These are phyloP conservation scores for Coracias cyanogaster DNA, from an alignment of 2,797 vertebrate species.

Conservation along the genomic window DNA sequence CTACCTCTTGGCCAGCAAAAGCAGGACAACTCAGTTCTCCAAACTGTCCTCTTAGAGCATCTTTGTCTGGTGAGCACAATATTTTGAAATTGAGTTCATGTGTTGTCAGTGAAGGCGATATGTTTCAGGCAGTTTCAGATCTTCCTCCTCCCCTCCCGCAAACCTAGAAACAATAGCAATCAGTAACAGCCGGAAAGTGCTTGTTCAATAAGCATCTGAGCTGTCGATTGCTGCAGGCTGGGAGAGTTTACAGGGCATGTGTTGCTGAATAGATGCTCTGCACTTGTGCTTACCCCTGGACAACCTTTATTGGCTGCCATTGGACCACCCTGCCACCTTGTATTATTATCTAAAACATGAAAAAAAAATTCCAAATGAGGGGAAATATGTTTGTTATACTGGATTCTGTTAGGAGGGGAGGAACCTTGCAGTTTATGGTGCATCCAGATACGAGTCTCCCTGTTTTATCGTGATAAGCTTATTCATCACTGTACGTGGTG, in stretches of 20 bases:
- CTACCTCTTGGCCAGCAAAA: constrained; percentile 72
- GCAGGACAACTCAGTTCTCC: constrained; percentile 73
- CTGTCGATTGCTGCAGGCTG: not conserved
- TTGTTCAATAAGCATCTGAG: not conserved
- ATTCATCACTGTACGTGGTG: rapidly evolving
- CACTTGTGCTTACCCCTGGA: not conserved
- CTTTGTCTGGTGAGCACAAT: constrained; percentile 77
- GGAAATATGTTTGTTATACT: not conserved
- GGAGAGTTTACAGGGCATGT: not conserved
- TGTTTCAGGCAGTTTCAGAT: not conserved
- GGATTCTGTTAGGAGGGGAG: not conserved
- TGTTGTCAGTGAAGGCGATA: not conserved
- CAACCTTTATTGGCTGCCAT: not conserved
- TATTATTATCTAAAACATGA: not conserved
- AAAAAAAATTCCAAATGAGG: not conserved
- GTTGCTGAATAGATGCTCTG: not conserved
- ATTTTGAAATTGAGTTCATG: not conserved
- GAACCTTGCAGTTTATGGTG: not conserved
- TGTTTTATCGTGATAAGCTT: not conserved
- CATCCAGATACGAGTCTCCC: not conserved
- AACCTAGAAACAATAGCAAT: not conserved
- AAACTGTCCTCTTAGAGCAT: constrained; percentile 72
- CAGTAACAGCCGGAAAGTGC: not conserved
- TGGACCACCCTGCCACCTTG: not conserved
- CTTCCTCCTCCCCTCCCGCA: not conserved